Conservation (phyloP, 2,797 vertebrate genomes). For the Salmo trutta region DNA sequence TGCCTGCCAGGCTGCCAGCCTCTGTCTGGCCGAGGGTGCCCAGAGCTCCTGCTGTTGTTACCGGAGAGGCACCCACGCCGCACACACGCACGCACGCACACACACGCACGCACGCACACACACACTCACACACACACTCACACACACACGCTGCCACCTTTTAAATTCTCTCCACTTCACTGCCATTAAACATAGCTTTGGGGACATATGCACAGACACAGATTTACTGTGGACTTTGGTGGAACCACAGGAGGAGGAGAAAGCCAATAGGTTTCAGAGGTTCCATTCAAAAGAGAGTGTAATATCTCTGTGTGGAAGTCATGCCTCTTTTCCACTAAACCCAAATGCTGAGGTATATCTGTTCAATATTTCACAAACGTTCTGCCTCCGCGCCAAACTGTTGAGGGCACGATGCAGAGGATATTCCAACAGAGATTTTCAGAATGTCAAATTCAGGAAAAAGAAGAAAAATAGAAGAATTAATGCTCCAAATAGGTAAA, state of each 20-base stretch:
- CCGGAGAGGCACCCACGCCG: slow-evolving; percentile 51
- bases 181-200: slow-evolving; percentile 53
- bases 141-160: slow-evolving; percentile 13
- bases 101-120: slow-evolving; percentile 33
- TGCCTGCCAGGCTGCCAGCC: slow-evolving; percentile 45
- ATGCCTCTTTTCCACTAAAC: slow-evolving; percentile 21
- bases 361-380: slow-evolving; percentile 68
- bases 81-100: slow-evolving; percentile 12
- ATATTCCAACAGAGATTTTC: slow-evolving; percentile 45
- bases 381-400: slow-evolving; percentile 47
- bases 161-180: slow-evolving; percentile 38
- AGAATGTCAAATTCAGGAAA: slow-evolving; percentile 14
- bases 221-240: slow-evolving; percentile 61
- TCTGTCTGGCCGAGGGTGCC: slow-evolving; percentile 39
- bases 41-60: slow-evolving; percentile 52
- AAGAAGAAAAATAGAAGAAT: neutral
- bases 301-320: slow-evolving; percentile 64
- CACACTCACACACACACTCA: slow-evolving; percentile 12
- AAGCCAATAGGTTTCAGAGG: slow-evolving; percentile 34
- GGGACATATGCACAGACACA: slow-evolving; percentile 44
- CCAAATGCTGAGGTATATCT: slow-evolving; percentile 42
- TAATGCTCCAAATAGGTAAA: slow-evolving; percentile 47
- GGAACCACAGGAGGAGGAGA: slow-evolving; percentile 38
- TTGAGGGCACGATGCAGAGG: slow-evolving; percentile 38
- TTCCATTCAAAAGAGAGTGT: slow-evolving; percentile 67